These are phyloP conservation scores for Gallinago jamesoni DNA, from an alignment of 2,113 vertebrate species.

Conservation along the genomic window DNA sequence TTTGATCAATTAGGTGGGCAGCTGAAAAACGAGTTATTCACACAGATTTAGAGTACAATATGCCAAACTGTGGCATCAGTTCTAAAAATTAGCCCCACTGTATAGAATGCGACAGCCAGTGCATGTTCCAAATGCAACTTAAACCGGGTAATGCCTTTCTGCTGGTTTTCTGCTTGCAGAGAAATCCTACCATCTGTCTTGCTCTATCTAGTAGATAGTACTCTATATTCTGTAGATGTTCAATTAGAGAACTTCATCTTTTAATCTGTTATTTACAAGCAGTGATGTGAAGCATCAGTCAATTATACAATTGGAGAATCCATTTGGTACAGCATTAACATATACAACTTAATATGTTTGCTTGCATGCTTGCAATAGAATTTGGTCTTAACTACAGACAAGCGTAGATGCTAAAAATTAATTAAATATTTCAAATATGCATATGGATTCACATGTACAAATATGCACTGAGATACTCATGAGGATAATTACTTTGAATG, in stretches of 20 bases:
- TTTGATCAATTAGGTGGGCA: background rate
- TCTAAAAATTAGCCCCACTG: background rate
- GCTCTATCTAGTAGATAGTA: background rate
- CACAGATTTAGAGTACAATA: background rate
- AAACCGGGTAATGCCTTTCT: background rate
- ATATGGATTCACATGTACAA: background rate
- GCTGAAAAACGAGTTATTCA: background rate
- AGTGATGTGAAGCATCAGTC: background rate
- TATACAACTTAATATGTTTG: background rate
- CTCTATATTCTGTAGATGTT: background rate
- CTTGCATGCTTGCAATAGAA: too few relatives aligned
- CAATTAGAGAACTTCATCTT: background rate
- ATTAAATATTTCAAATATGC: background rate
- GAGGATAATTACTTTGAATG: background rate
- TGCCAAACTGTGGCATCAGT: fast-evolving
- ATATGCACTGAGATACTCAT: fast-evolving
- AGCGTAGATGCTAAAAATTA: fast-evolving
- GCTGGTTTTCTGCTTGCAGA: background rate
- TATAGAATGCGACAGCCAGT: background rate
- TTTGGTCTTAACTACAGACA: background rate
- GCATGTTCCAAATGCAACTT: background rate
- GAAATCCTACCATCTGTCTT: background rate
- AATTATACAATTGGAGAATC: background rate
- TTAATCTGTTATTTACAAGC: background rate
- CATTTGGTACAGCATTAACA: background rate